Percentiles rank a stretch among this genome's conserved stretches.
Evolutionary conservation across 2,113 vertebrate species (phyloP).

Genomic region (Cariama cristata): DNA sequence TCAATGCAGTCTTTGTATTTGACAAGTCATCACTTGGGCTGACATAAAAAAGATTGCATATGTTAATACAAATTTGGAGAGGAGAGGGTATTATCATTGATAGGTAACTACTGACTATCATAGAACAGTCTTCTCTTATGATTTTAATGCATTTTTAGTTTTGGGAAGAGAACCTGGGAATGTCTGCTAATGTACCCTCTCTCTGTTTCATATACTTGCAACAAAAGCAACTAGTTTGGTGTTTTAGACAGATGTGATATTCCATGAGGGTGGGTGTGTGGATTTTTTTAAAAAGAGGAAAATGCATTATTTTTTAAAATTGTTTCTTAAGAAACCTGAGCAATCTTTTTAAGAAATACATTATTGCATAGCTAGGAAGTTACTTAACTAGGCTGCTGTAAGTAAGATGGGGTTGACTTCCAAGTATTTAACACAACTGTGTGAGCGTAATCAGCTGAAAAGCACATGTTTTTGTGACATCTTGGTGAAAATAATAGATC

Average conservation of each 20-base stretch:
- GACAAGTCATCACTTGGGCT: background rate
- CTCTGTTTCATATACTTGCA: background rate
- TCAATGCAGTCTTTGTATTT: background rate
- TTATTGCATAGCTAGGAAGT: background rate
- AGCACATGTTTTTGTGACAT: background rate
- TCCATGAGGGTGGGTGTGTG: accelerated
- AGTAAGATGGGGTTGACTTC: background rate
- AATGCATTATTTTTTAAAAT: background rate
- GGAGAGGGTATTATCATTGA: background rate
- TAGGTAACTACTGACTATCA: background rate
- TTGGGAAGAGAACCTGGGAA: background rate
- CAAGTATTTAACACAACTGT: background rate
- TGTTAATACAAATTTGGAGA: background rate
- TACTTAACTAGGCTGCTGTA: background rate
- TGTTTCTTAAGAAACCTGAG: background rate
- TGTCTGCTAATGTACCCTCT: background rate
- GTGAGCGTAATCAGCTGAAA: background rate
- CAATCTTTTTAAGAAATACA: background rate
- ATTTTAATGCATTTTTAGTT: background rate
- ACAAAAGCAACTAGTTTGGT: background rate
- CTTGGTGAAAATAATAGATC: background rate
- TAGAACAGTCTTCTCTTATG: background rate
- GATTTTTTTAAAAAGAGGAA: background rate
- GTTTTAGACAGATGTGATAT: background rate
- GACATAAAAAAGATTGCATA: background rate